Conservation (phyloP, 2,888 invertebrate genomes). For the Drosophila putrida region DNA sequence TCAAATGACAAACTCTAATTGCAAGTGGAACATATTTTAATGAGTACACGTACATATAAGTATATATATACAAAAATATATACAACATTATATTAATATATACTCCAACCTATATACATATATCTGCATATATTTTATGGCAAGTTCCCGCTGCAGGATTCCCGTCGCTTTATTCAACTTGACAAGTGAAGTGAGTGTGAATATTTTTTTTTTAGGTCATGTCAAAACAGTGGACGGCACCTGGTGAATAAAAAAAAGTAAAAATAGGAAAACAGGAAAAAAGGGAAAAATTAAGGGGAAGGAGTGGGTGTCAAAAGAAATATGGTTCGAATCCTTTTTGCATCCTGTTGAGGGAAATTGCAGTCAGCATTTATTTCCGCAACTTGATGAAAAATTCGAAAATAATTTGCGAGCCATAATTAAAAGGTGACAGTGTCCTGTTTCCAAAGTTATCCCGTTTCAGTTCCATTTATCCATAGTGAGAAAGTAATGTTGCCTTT, state of each 20-base stretch:
- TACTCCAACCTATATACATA: constrained; percentile 12
- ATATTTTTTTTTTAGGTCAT: constrained; percentile 77
- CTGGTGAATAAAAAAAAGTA: constrained; percentile 43
- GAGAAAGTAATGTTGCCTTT: constrained; percentile 27
- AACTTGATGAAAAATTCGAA: constrained; percentile 78
- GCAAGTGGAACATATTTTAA: constrained; percentile 76
- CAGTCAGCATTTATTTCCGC: constrained; percentile 78
- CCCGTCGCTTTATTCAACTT: constrained; percentile 70
- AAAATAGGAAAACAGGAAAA: constrained; percentile 27
- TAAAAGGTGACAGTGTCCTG: constrained; percentile 65
- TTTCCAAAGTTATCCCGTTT: neutral
- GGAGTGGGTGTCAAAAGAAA: constrained; percentile 28
- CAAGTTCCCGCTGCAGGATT: constrained; percentile 16
- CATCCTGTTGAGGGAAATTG: constrained; percentile 75
- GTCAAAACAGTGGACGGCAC: constrained; percentile 71
- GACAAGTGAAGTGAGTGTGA: constrained; percentile 80
- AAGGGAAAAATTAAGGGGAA: constrained; percentile 22
- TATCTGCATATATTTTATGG: constrained; percentile 30
- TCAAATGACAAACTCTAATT: constrained; percentile 79
- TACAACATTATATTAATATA: constrained; percentile 16
- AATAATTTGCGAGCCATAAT: constrained; percentile 78
- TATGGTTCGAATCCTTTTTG: constrained; percentile 77
- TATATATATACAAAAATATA: neutral
- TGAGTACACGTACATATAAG: constrained; percentile 39
- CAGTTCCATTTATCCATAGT: neutral